Evolutionary conservation across 2,797 vertebrate species (phyloP), one percentile per base, ranked within the genome.

Genomic region (Morus bassanus): DNA sequence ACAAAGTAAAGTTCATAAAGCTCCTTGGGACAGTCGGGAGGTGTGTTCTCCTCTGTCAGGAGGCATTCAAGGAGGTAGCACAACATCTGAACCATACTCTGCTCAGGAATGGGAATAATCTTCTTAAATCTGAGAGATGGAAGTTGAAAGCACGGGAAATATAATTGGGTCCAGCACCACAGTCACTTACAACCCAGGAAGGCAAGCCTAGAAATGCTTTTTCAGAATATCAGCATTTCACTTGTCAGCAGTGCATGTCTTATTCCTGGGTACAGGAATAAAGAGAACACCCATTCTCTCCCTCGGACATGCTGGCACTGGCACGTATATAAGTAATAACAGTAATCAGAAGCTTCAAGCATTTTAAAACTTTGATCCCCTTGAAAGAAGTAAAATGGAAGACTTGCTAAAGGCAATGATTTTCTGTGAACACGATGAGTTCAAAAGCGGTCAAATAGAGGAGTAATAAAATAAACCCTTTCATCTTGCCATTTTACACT

Each of bases 1-100:
- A 99, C 99, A 95, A 99, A 99, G 95, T 99, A 99, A 70, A 99
- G 99, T 95, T 99, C 99, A 11, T 99, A 99, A 18, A 99, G 98
- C 75, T 99, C 99, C 95, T 99, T 99, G 93, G 98, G 98, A 60
- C 98, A 99, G 96, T 99, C 99, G 0, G 98, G 94, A 43, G 99
- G 99, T 3, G 99, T 98, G 96, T 98, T 98, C 68, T 99, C 98
- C 33, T 98, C 97, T 0, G 98, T 99, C 81, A 99, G 98, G 83
- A 99, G 98, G 95, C 99, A 99, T 89, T 99, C 99, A 4, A 99
- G 98, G 80, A 99, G 98, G 97, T 98, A 97, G 90, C 99, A 99
- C 83, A 99, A 89, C 98, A 98, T 99, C 98, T 99, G 99, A 85
- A 99, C 98, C 98, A 98, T 98, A 89, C 98, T 99, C 97, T 99